These are phyloP conservation scores for Parelbella ahira DNA, from an alignment of 2,888 invertebrate genomes.

Conservation along the genomic window DNA sequence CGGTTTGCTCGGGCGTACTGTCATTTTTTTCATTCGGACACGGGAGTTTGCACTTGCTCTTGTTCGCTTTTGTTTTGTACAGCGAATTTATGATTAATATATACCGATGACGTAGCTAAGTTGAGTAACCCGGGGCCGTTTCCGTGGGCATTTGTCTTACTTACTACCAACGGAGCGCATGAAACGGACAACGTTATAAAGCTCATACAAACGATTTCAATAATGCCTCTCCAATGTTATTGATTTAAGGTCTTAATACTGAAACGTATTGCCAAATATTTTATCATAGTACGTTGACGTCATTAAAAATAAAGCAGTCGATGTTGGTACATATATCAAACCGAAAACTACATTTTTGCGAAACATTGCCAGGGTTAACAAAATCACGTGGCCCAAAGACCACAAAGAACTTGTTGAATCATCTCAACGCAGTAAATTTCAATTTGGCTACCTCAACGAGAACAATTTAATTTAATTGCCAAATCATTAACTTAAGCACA, in stretches of 20 bases:
- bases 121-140: conserved; percentile 45
- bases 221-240: conserved; percentile 21
- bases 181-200: conserved; percentile 26
- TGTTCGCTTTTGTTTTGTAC: conserved; percentile 69
- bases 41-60: conserved; percentile 69
- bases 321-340: neutral
- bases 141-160: conserved; percentile 27
- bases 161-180: conserved; percentile 25
- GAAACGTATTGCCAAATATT: conserved; percentile 16
- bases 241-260: conserved; percentile 24
- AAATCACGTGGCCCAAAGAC: no score
- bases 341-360: no score
- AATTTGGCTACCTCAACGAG: conserved; percentile 75
- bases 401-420: conserved; percentile 27
- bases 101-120: conserved; percentile 40
- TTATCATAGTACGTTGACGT: conserved; percentile 8
- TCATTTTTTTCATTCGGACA: conserved; percentile 76
- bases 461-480: conserved; percentile 79
- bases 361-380: no score
- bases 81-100: conserved; percentile 64
- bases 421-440: conserved; percentile 64
- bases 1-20: conserved; percentile 72
- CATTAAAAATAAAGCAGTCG: neutral
- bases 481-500: conserved; percentile 79
- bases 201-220: conserved; percentile 27